A percentile compares a stretch with the other conserved stretches of the same genome.
Evolutionary conservation across 2,888 invertebrate species (phyloP).

Genomic region (Linyphia triangularis): DNA sequence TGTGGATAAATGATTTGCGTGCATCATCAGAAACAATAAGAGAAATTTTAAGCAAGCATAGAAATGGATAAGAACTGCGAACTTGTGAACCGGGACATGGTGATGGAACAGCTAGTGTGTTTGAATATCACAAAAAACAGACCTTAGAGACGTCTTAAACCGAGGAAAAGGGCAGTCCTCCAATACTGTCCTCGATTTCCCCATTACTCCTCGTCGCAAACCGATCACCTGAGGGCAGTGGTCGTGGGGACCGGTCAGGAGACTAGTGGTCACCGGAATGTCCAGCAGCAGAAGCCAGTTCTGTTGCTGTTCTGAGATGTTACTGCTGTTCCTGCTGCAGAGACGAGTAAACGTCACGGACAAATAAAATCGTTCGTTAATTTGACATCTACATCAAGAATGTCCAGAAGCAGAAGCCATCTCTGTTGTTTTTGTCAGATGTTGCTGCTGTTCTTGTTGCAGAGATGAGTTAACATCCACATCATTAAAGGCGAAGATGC

Average conservation of each 20-base stretch:
- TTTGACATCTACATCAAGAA: too few relatives aligned
- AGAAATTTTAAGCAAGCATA: neutral
- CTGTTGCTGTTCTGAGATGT: slow-evolving; percentile 16
- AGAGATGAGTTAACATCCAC: too few relatives aligned
- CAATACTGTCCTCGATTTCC: slow-evolving; percentile 7
- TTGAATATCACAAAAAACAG: slow-evolving; percentile 60
- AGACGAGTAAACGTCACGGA: too few relatives aligned
- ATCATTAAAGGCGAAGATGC: too few relatives aligned
- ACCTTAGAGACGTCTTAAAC: slow-evolving; percentile 11
- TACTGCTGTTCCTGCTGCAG: too few relatives aligned
- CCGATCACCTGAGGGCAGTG: slow-evolving; percentile 52
- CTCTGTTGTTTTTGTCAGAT: too few relatives aligned
- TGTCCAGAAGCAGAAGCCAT: too few relatives aligned
- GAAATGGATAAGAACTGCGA: neutral
- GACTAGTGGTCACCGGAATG: slow-evolving; percentile 70
- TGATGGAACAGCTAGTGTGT: slow-evolving; percentile 48
- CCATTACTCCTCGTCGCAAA: slow-evolving; percentile 2
- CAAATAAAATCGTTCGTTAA: too few relatives aligned
- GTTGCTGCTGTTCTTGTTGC: slow-evolving; percentile 25
- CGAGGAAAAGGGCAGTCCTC: neutral
- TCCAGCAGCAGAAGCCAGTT: slow-evolving; percentile 51
- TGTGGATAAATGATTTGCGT: too few relatives aligned
- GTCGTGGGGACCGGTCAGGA: slow-evolving; percentile 48
- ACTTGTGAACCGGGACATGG: slow-evolving; percentile 13
- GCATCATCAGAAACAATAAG: neutral